Percentiles rank a stretch among this genome's conserved stretches.
Evolutionary conservation across 2,888 invertebrate species (phyloP).

Genomic region (Himalopsyche kuldschensis): DNA sequence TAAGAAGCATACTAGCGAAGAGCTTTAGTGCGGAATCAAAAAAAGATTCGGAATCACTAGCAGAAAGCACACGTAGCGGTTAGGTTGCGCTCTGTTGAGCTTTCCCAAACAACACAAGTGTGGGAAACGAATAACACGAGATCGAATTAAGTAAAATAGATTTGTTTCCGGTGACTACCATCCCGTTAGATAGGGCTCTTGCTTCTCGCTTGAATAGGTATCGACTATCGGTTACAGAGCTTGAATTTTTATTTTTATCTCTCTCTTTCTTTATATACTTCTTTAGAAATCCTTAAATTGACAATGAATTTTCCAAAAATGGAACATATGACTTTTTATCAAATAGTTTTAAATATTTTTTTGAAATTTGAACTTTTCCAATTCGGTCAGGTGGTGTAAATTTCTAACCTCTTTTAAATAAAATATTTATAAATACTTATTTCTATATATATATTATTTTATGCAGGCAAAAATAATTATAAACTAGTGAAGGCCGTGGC

Average conservation of each 20-base stretch:
- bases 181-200: background rate
- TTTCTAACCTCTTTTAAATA: too few species aligned
- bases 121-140: conserved; percentile 12
- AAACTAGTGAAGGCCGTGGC: too few species aligned
- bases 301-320: background rate
- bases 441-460: too few species aligned
- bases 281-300: background rate
- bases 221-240: background rate
- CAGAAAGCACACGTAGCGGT: conserved; percentile 2
- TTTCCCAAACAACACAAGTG: conserved; percentile 12
- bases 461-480: too few species aligned
- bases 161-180: conserved; percentile 18
- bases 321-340: too few species aligned
- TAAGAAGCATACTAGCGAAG: background rate
- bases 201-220: background rate
- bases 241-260: background rate
- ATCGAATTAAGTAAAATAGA: conserved; percentile 29
- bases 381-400: too few species aligned
- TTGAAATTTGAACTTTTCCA: too few species aligned
- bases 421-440: too few species aligned
- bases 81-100: conserved; percentile 2
- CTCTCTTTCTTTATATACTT: background rate
- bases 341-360: too few species aligned
- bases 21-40: background rate
- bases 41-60: background rate